These are phyloP conservation scores for Drosophila birchii DNA, from an alignment of 2,888 invertebrate genomes.

Conservation along the genomic window DNA sequence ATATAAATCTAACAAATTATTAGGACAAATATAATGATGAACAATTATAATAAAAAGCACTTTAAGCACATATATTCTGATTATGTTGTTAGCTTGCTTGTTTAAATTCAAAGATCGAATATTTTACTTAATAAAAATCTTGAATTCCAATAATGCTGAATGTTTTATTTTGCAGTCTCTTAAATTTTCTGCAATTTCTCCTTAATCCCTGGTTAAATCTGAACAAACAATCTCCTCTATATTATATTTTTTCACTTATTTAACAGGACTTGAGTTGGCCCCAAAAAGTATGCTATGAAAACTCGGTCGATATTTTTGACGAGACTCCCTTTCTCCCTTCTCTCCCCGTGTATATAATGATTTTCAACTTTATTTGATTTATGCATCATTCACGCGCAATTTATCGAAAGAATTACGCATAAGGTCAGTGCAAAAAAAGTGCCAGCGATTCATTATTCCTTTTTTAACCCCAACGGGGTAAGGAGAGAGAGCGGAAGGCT, in stretches of 20 bases:
- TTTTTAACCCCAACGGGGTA: background rate
- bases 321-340: background rate
- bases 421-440: conserved; percentile 20
- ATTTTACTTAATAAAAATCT: no score
- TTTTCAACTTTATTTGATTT: conserved; percentile 69
- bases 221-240: background rate
- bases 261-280: background rate
- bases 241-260: background rate
- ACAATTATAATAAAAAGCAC: no score
- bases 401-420: conserved; percentile 57
- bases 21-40: no score
- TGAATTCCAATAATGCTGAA: no score
- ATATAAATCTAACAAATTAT: no score
- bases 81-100: no score
- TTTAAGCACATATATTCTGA: no score
- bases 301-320: conserved; percentile 13
- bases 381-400: conserved; percentile 75
- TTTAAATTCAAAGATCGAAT: no score
- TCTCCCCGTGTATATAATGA: conserved; percentile 15
- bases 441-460: background rate
- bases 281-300: conserved; percentile 6
- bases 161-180: background rate
- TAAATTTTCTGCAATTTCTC: background rate
- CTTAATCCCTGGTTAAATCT: background rate
- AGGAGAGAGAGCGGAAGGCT: background rate